Evolutionary conservation across 2,888 invertebrate genomes (phyloP).

Genomic region (Onchidella celtica): DNA sequence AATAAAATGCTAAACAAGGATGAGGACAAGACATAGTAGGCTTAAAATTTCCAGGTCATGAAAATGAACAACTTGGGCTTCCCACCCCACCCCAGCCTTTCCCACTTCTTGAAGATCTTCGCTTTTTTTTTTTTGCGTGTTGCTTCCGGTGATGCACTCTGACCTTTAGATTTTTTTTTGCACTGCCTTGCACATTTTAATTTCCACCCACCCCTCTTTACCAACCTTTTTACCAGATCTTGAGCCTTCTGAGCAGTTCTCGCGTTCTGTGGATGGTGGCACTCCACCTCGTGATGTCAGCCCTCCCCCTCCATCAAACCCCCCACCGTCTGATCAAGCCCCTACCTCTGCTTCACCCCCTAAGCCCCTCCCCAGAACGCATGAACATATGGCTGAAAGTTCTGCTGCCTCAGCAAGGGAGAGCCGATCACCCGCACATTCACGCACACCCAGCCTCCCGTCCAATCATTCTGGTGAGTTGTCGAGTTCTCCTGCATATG

Average conservation of each 20-base stretch:
- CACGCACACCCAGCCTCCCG: conserved; percentile 46
- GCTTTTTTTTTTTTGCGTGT: no score
- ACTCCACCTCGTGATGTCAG: conserved; percentile 51
- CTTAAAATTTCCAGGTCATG: no score
- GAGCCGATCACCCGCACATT: conserved; percentile 21
- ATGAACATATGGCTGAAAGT: conserved; percentile 33
- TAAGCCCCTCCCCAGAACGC: conserved; percentile 23
- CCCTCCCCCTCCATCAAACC: conserved; percentile 47
- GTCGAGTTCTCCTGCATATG: no score
- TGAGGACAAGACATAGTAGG: no score
- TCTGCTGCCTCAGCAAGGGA: not conserved
- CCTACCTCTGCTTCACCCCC: conserved; percentile 27
- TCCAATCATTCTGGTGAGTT: conserved; percentile 48
- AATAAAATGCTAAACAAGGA: no score
- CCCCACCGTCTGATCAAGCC: conserved; percentile 28
- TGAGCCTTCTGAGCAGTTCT: conserved; percentile 57
- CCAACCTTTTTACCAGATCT: conserved; percentile 45
- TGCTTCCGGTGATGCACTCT: no score
- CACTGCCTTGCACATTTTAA: not conserved
- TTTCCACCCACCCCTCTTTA: not conserved
- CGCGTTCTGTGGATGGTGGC: conserved; percentile 39
- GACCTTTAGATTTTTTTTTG: no score
- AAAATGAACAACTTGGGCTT: no score
- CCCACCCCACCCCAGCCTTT: no score
- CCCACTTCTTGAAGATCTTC: no score